Evolutionary conservation across 2,113 vertebrate genomes (phyloP), one percentile per base, ranked within the genome.

Genomic region (Larimichthys crocea): DNA sequence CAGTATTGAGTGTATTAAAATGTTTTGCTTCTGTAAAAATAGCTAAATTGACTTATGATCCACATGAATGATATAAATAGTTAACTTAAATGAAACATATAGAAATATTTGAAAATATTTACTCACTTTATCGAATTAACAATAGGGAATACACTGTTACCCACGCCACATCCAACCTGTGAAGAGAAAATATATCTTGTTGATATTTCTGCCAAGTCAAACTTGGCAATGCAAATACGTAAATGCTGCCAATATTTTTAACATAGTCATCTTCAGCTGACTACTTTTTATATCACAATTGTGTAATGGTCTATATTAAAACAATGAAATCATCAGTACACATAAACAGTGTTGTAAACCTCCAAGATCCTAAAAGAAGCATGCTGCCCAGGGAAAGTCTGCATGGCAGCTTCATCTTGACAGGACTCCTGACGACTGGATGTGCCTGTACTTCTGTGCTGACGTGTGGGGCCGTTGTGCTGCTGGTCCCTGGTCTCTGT

Each of bases 121-220:
- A 94, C 95, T 86, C 88, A 99, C 95, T 91, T 95, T 3, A 97
- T 94, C 84, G 93, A 93, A 76, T 94, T 94, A 88, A 98, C 80
- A 80, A 99, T 96, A 60, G 97, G 98, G 92, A 98, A 97, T 65
- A 97, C 96, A 88, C 97, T 98, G 94, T 97, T 99, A 75, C 97
- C 97, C 89, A 95, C 96, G 61, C 97, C 97, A 93, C 97, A 98
- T 79, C 97, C 97, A 91, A 97, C 95, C 97, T 99, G 93, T 90
- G 90, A 93, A 70, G 56, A 89, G 82, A 82, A 66, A 26, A 76
- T 6, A 61, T n/a, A 17, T 29, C 53, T 60, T 26, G 73, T 29
- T 75, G 10, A 52, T 35, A 60, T 60, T 74, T 26, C 29, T 48
- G 7, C 9, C 26, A 26, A 16, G 2, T 44, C 8, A 48, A 40